These are phyloP conservation scores for Caenorhabditis parvicauda DNA, from an alignment of 2,888 invertebrate genomes.

Conservation along the genomic window DNA sequence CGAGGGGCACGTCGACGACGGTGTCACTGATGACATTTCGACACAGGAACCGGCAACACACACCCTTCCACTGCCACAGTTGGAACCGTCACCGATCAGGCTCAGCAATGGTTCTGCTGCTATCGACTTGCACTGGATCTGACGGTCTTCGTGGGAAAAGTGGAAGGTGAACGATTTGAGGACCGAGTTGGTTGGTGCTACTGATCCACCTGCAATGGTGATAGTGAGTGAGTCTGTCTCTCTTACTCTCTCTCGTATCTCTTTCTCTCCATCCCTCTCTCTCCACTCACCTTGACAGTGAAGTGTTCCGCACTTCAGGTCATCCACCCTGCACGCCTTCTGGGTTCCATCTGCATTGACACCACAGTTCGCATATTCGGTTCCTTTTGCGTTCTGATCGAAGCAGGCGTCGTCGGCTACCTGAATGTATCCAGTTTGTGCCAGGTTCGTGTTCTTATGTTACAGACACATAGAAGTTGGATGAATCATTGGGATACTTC, in stretches of 20 bases:
- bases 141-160: slow-evolving; percentile 81
- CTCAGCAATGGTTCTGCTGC: slow-evolving; percentile 38
- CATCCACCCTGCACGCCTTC: slow-evolving; percentile 63
- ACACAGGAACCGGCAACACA: slow-evolving; percentile 45
- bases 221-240: no score
- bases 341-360: slow-evolving; percentile 27
- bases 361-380: slow-evolving; percentile 92
- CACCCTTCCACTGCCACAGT: slow-evolving; percentile 46
- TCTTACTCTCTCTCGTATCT: no score
- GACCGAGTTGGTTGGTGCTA: slow-evolving; percentile 73
- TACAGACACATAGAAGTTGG: no score
- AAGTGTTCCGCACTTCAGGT: slow-evolving; percentile 87
- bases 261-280: no score
- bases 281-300: slow-evolving; percentile 75
- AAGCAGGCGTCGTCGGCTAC: slow-evolving; percentile 85
- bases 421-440: no score
- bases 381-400: slow-evolving; percentile 90
- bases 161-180: slow-evolving; percentile 81
- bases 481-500: no score
- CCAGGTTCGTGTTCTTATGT: no score
- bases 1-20: slow-evolving; percentile 73
- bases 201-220: slow-evolving; percentile 71
- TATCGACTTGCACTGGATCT: slow-evolving; percentile 69
- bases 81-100: slow-evolving; percentile 46
- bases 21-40: slow-evolving; percentile 42